Conservation (phyloP, 2,888 invertebrate genomes). For the Stictocephala bisonia region DNA sequence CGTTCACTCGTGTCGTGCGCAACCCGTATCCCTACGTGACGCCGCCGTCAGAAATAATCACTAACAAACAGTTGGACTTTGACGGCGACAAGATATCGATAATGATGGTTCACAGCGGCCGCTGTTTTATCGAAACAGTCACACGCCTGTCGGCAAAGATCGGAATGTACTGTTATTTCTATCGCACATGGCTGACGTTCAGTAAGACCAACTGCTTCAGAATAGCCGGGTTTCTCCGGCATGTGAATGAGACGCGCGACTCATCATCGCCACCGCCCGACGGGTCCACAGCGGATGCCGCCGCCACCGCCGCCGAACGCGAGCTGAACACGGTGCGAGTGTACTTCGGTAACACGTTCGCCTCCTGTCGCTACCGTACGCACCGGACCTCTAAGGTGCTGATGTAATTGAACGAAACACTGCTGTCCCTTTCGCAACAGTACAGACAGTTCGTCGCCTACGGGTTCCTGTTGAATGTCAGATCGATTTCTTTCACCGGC, state of each 20-base stretch:
- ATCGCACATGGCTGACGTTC: neutral
- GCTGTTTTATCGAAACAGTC: neutral
- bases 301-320: too few species aligned
- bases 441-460: neutral
- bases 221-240: neutral
- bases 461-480: neutral
- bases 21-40: neutral
- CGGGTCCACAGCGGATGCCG: too few species aligned
- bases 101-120: neutral
- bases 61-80: constrained; percentile 22
- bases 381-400: neutral
- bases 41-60: neutral
- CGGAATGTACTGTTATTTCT: neutral
- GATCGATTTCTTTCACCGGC: neutral
- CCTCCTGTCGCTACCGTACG: neutral
- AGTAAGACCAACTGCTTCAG: constrained; percentile 1
- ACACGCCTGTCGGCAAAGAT: neutral
- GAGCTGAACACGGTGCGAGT: too few species aligned
- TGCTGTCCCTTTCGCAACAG: neutral
- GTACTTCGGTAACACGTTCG: neutral
- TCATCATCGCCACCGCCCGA: too few species aligned
- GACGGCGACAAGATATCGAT: constrained; percentile 11
- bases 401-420: neutral
- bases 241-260: too few species aligned
- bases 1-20: neutral